Evolutionary conservation across 2,888 invertebrate genomes (phyloP).

Genomic region (Xanthia togata): DNA sequence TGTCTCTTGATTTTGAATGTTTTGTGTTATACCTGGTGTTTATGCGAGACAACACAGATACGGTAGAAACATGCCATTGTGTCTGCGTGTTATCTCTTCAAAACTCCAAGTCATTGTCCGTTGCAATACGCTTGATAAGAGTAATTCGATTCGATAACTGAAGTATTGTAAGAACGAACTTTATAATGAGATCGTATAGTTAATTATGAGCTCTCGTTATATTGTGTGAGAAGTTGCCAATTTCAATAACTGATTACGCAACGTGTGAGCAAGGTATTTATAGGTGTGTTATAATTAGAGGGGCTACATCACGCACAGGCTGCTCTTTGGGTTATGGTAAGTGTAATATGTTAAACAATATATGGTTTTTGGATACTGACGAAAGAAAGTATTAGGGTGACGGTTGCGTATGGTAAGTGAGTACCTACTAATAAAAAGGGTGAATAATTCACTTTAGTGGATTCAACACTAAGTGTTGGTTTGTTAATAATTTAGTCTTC

Average conservation of each 20-base stretch:
- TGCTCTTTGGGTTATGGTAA: constrained; percentile 26
- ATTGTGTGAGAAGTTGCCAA: constrained; percentile 56
- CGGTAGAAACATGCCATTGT: constrained; percentile 32
- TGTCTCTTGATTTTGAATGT: constrained; percentile 81
- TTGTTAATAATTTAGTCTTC: background rate
- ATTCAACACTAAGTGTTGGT: no score
- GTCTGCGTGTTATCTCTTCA: constrained; percentile 17
- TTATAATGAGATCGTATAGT: constrained; percentile 42
- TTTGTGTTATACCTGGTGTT: constrained; percentile 66
- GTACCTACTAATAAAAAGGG: no score
- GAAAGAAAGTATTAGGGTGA: background rate
- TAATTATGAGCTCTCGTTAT: constrained; percentile 44
- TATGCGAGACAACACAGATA: constrained; percentile 44
- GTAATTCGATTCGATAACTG: constrained; percentile 35
- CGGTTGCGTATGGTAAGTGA: background rate
- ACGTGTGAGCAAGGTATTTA: constrained; percentile 51
- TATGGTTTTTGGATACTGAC: background rate
- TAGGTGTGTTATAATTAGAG: constrained; percentile 57
- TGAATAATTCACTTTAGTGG: no score
- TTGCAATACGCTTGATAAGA: constrained; percentile 30
- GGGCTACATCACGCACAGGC: constrained; percentile 32
- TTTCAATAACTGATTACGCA: constrained; percentile 61
- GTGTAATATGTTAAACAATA: background rate
- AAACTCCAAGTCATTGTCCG: constrained; percentile 35
- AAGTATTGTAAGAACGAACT: constrained; percentile 38